Evolutionary conservation across 2,797 vertebrate species (phyloP).

Genomic region (Sebastes vulpes): DNA sequence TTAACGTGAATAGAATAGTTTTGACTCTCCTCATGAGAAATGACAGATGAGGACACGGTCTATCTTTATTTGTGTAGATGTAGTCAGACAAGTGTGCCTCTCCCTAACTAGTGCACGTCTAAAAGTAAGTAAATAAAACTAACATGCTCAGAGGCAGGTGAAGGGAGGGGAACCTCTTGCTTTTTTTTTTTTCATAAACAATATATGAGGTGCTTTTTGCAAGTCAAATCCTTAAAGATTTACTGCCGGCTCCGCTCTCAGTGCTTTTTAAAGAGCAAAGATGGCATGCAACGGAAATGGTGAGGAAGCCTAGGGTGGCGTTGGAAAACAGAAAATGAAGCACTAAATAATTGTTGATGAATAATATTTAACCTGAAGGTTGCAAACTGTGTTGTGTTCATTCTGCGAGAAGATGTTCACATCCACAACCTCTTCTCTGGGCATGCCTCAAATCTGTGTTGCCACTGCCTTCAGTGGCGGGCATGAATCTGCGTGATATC

Average conservation of each 20-base stretch:
- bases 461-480: constrained; percentile 13
- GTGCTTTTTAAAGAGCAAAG: constrained; percentile 76
- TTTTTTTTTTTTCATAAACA: constrained; percentile 92
- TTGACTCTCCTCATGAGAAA: constrained; percentile 97
- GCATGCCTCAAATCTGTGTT: constrained; percentile 29
- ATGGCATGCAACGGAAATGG: constrained; percentile 65
- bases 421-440: constrained; percentile 50
- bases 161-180: constrained; percentile 86
- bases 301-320: constrained; percentile 27
- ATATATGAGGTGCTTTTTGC: constrained; percentile 99
- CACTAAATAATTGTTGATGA: constrained; percentile 67
- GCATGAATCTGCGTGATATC: constrained; percentile 46
- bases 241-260: constrained; percentile 68
- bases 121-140: constrained; percentile 97
- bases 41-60: constrained; percentile 95
- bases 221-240: constrained; percentile 96
- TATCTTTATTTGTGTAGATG: constrained; percentile 96
- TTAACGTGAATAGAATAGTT: constrained; percentile 97
- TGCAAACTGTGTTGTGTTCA: constrained; percentile 25
- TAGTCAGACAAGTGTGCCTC: constrained; percentile 93
- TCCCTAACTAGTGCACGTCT: constrained; percentile 95
- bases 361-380: constrained; percentile 69
- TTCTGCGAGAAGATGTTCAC: constrained; percentile 18
- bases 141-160: constrained; percentile 81
- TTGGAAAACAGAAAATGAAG: constrained; percentile 74